A percentile compares a stretch with the other conserved stretches of the same genome.
phyloP scores from a whole-genome alignment of 1,140 invertebrate genomes.

The Aphis gossypii region DNA sequence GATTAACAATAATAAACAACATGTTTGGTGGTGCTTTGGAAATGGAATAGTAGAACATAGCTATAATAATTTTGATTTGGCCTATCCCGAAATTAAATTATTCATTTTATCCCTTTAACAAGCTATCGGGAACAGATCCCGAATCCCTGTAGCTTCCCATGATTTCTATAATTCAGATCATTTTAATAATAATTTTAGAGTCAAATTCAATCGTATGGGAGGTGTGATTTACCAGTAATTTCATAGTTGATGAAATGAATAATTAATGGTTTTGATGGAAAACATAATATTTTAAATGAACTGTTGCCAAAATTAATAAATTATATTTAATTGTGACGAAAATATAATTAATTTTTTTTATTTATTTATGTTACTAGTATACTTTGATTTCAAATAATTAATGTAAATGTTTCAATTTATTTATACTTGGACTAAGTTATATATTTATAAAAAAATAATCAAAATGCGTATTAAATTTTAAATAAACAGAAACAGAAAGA shows the following conservation, averaged over 20 bases:
- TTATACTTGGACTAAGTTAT: background rate
- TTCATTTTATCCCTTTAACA: slow-evolving; percentile 46
- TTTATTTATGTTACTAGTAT: background rate
- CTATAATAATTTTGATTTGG: slow-evolving; percentile 36
- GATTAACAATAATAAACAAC: slow-evolving; percentile 37
- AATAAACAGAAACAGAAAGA: background rate
- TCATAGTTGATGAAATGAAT: background rate
- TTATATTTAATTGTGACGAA: background rate
- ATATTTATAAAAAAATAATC: background rate
- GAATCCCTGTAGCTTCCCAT: background rate
- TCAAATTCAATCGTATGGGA: background rate
- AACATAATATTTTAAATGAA: background rate
- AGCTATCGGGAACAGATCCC: slow-evolving; percentile 22
- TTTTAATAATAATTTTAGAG: slow-evolving; percentile 22
- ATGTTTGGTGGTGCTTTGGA: slow-evolving; percentile 1
- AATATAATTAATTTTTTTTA: background rate
- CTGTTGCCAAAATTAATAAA: background rate
- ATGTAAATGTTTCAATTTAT: background rate
- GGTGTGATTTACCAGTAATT: background rate
- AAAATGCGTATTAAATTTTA: background rate
- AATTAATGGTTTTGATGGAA: background rate
- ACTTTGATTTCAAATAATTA: background rate
- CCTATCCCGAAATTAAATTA: slow-evolving; percentile 18
- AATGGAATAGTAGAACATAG: background rate
- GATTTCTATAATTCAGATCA: background rate